These are phyloP conservation scores for Macrosiphum euphorbiae DNA, from an alignment of 2,888 invertebrate genomes.

Conservation along the genomic window DNA sequence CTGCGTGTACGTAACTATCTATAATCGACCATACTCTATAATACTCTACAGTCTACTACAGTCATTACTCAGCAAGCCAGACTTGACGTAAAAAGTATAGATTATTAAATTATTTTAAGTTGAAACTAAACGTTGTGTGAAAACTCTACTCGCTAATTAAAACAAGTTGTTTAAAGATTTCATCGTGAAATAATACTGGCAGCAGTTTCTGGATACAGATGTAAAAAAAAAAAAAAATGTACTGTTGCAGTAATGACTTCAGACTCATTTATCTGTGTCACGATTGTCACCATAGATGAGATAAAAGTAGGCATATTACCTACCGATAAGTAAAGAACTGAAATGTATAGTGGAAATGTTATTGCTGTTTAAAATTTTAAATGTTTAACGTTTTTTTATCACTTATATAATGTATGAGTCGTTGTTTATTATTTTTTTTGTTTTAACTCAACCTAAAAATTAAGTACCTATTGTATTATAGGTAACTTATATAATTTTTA, in stretches of 20 bases:
- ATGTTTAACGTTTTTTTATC: background rate
- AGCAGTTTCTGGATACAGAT: background rate
- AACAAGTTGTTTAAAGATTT: background rate
- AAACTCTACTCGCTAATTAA: background rate
- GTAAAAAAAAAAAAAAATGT: background rate
- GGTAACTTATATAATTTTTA: background rate
- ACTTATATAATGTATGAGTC: background rate
- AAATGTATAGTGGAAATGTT: background rate
- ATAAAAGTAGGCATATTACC: background rate
- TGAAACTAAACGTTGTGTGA: conserved; percentile 11
- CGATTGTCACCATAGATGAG: background rate
- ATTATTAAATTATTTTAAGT: conserved; percentile 15
- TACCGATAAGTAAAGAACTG: background rate
- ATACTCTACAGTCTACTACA: background rate
- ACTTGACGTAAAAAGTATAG: background rate
- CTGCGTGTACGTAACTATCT: background rate
- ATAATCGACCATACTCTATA: no score
- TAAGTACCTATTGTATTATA: background rate
- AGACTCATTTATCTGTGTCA: background rate
- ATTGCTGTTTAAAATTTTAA: background rate
- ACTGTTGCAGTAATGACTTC: background rate
- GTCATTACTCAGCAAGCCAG: background rate
- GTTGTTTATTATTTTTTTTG: background rate
- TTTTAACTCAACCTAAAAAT: background rate
- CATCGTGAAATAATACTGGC: background rate